Evolutionary conservation across 2,113 vertebrate species (phyloP), one percentile per base, ranked within the genome.

Genomic region (Sinocyclocheilus anophthalmus): DNA sequence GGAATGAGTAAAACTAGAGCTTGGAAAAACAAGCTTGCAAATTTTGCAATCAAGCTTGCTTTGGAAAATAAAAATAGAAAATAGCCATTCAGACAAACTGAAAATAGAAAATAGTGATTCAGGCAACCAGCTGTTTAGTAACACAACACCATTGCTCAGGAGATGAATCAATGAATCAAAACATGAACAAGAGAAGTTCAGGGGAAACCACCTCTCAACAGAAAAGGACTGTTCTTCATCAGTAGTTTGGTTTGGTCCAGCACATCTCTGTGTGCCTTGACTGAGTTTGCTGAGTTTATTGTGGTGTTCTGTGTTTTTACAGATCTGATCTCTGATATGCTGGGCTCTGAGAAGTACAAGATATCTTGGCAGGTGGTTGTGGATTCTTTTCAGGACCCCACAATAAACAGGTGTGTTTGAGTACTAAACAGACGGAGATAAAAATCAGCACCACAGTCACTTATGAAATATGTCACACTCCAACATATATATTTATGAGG

Each of bases 331-430:
- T 95, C 96, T 1, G 96, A 96, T 84, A 84, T 98, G 84, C 93
- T 99, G 63, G 97, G 97, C 11, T 93, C 92, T 61, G 94, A 93
- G 45, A 97, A 96, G 87, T 98, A 96, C 92, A 95, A 0, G 77
- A 94, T 95, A 87, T 96, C 95, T 92, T 99, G 97, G 97, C 93
- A 93, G 85, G 92, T 94, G 0, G 93, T 96, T 1, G 90, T 97
- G 86, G 97, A 98, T 63, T 98, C 97, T 0, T 89, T 99, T 33
- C 96, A 96, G 85, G 95, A 98, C 73, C 94, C 96, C 8, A 84
- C 93, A 79, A 97, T 99, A 81, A 99, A 99, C 96, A 97, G 96
- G 98, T 99, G 85, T 84, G 0, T 69, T 6, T 42, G 42, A 45
- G 50, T 9, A 78, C 50, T 76, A 59, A n/a, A 76, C 81, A 78